Evolutionary conservation across 2,888 invertebrate genomes (phyloP).

Genomic region (Priocnemis perturbator): DNA sequence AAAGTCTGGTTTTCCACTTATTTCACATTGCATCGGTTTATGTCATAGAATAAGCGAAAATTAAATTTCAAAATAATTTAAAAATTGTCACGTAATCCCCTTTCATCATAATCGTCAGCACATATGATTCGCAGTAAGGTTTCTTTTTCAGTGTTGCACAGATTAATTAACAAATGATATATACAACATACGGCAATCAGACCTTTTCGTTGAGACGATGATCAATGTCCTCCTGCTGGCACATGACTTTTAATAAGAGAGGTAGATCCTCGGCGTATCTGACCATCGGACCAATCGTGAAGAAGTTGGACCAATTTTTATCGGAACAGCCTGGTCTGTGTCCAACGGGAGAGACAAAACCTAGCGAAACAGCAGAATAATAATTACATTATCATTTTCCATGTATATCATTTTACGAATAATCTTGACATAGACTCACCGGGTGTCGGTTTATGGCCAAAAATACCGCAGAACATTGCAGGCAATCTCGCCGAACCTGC

Average conservation of each 20-base stretch:
- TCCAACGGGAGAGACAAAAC: conserved; percentile 80
- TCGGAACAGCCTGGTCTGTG: conserved; percentile 82
- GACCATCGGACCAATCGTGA: conserved; percentile 90
- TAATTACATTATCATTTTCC: not conserved
- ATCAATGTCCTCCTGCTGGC: conserved; percentile 76
- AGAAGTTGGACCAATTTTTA: conserved; percentile 82
- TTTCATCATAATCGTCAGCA: no score
- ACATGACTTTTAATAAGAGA: conserved; percentile 84
- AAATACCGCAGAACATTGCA: conserved; percentile 93
- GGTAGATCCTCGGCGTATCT: conserved; percentile 91
- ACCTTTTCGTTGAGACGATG: conserved; percentile 77
- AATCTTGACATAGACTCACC: conserved; percentile 65
- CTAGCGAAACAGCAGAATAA: conserved; percentile 41
- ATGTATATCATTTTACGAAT: not conserved
- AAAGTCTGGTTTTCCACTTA: no score
- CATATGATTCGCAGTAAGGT: no score
- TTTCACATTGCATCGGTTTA: not conserved
- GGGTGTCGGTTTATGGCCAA: conserved; percentile 93
- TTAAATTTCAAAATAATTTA: no score
- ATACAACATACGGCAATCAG: conserved; percentile 52
- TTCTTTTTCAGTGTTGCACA: no score
- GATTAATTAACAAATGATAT: no score
- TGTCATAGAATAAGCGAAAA: no score
- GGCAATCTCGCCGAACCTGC: conserved; percentile 93
- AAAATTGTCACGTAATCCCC: no score